Conservation (phyloP, 2,797 vertebrate species). For the Rhinogobio ventralis region DNA sequence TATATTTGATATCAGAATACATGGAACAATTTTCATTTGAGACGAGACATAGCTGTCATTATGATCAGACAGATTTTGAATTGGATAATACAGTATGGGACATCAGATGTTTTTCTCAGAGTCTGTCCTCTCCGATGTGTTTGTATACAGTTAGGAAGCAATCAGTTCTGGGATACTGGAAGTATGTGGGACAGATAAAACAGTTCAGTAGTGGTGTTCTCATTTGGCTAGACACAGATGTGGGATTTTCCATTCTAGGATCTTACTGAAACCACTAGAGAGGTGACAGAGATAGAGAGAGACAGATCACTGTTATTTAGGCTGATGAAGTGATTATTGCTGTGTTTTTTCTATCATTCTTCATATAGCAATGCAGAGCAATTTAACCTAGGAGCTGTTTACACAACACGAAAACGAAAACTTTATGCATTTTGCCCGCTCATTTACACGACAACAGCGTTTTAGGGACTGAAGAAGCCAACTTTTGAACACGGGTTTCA, state of each 20-base stretch:
- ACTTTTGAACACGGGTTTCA: background rate
- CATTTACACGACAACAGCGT: background rate
- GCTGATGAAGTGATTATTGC: background rate
- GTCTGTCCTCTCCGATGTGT: slow-evolving; percentile 29
- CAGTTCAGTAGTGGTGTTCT: slow-evolving; percentile 51
- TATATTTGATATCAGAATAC: background rate
- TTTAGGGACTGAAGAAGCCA: background rate
- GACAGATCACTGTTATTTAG: background rate
- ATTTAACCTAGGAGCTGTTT: background rate
- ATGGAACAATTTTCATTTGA: background rate
- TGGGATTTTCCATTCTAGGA: slow-evolving; percentile 46
- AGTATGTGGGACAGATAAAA: slow-evolving; percentile 59
- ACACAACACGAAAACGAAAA: too few relatives aligned
- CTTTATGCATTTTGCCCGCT: too few relatives aligned
- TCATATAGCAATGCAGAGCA: background rate
- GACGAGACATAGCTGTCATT: background rate
- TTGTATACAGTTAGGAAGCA: slow-evolving; percentile 23
- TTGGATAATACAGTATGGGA: background rate
- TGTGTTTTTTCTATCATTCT: too few relatives aligned
- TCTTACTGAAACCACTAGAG: slow-evolving; percentile 35
- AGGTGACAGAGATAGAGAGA: slow-evolving; percentile 15
- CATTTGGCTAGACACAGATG: slow-evolving; percentile 38
- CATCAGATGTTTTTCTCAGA: slow-evolving; percentile 16
- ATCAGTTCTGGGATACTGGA: slow-evolving; percentile 50
- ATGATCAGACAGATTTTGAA: background rate